Base-by-base conservation (phyloP, 2,888 invertebrate genomes). In the Eurytoma adleriae region DNA sequence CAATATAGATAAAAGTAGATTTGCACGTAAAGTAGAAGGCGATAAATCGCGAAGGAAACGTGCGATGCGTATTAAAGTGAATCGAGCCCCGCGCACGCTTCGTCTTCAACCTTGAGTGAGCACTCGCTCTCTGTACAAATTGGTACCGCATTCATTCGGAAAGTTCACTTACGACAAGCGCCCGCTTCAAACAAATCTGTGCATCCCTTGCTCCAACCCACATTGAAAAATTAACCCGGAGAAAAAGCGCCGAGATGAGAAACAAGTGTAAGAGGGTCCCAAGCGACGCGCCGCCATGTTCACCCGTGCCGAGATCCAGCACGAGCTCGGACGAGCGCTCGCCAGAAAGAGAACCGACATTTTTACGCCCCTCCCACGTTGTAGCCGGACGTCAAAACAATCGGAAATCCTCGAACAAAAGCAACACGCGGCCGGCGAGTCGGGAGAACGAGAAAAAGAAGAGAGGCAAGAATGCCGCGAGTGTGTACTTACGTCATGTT, bases 401-500 rank as follows among this genome's bases (percentile, higher is more conserved):
- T 16, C 54, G 2, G 13, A 54, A n/a, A 54, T 4, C 4, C 5
- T 16, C 54, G 54, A 54, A 2, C 4, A n/a, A 54, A 54, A 40
- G 40, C 7, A 10, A 40, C 2, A 68, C 14, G 4, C 18, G 5
- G 0, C 0, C 52, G 27, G 27, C 24, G 2, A 20, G 3, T 2
- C 2, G 54, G 12, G 13, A 13, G 27, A 16, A n/a, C 14, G 1
- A 59, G 16, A 13, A 27, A 16, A 3, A 30, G 10, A 52, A 27
- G 27, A 68, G 18, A 54, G 54, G 27, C 20, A 16, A 16, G 24
- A 14, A 7, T 13, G 18, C n/a, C 12, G 3, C 1, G 30, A 16
- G 14, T 16, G 27, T 18, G 16, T 30, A 87, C 88, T 87, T 76
- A 88, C 89, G 80, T 90, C 90, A 76, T 90, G 90, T 20, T 90